Evolutionary conservation across 2,113 vertebrate species (phyloP).

Genomic region (Channa argus): DNA sequence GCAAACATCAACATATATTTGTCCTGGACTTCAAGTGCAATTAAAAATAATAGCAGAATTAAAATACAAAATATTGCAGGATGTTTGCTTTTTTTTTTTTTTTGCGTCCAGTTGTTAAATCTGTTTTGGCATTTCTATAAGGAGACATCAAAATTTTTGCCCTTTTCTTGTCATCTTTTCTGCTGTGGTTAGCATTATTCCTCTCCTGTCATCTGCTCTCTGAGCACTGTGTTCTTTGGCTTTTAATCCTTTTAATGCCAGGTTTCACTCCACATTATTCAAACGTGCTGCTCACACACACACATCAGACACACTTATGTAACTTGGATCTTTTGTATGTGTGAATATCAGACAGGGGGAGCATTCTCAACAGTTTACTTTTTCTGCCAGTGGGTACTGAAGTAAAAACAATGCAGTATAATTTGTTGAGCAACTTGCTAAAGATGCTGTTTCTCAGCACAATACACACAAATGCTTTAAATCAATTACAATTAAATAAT

Average conservation of each 20-base stretch:
- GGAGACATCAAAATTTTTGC: not conserved
- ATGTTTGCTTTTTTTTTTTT: no score
- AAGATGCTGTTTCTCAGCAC: not conserved
- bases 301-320: constrained; percentile 44
- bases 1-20: no score
- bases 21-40: no score
- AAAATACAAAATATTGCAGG: not conserved
- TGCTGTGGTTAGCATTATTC: constrained; percentile 46
- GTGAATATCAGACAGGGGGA: not conserved
- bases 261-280: constrained; percentile 75
- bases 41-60: no score
- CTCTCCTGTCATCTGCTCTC: constrained; percentile 46
- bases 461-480: not conserved
- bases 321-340: constrained; percentile 31
- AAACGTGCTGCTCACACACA: constrained; percentile 65
- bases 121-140: not conserved
- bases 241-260: constrained; percentile 72
- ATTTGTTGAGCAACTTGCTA: not conserved
- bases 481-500: no score
- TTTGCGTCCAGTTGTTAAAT: not conserved
- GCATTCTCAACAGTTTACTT: not conserved
- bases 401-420: not conserved
- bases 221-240: constrained; percentile 59
- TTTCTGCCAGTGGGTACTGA: not conserved
- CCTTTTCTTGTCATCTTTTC: constrained; percentile 7